These are phyloP conservation scores for Peromyscus melanophrys DNA, from an alignment of 2,797 vertebrate species.

Conservation along the genomic window DNA sequence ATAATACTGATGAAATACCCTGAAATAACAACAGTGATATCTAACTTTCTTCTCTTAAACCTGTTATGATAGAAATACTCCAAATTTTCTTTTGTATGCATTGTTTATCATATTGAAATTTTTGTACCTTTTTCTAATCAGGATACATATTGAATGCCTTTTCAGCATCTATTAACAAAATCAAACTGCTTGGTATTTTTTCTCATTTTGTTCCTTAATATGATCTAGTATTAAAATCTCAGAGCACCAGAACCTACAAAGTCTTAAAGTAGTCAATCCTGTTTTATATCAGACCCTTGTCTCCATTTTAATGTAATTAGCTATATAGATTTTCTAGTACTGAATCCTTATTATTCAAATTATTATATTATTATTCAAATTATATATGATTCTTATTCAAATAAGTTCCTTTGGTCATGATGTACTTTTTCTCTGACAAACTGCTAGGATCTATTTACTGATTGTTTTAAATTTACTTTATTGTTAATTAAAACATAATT, in stretches of 20 bases:
- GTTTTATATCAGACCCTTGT: neutral
- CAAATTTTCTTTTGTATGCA: neutral
- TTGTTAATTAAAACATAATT: neutral
- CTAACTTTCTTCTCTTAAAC: no score
- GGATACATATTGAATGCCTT: neutral
- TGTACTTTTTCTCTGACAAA: neutral
- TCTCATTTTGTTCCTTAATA: neutral
- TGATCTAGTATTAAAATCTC: neutral
- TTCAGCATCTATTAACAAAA: neutral
- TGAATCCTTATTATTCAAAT: neutral
- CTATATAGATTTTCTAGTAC: neutral
- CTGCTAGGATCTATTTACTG: neutral
- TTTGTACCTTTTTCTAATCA: neutral
- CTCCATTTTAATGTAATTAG: neutral
- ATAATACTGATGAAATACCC: no score
- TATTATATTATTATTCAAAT: neutral
- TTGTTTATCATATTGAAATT: neutral
- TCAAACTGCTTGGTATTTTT: neutral
- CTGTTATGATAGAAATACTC: no score
- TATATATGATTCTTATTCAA: neutral
- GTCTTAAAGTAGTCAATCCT: neutral
- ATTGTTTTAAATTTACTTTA: neutral
- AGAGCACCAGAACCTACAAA: neutral
- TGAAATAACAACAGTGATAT: no score
- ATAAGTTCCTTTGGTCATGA: neutral